Evolutionary conservation across 2,113 vertebrate species (phyloP).

Genomic region (Syngnathus floridae): DNA sequence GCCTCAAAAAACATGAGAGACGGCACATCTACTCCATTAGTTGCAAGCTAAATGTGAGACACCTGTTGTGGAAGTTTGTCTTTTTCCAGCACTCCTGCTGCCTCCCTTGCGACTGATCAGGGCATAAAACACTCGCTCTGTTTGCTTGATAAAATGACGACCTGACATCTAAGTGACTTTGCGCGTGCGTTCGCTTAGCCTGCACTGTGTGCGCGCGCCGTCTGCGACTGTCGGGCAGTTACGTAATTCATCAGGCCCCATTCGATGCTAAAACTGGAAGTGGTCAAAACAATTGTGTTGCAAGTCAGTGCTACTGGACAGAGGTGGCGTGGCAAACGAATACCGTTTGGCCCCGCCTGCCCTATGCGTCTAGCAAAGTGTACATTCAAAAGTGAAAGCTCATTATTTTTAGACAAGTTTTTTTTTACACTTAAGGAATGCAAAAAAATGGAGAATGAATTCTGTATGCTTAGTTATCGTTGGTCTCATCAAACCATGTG

Average conservation of each 20-base stretch:
- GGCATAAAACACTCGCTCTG: constrained; percentile 49
- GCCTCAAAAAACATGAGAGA: no score
- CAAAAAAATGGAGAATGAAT: no score
- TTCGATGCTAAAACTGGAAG: constrained; percentile 68
- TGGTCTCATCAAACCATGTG: background rate
- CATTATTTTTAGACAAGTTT: no score
- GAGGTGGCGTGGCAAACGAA: constrained; percentile 8
- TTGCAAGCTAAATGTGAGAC: no score
- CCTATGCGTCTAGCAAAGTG: no score
- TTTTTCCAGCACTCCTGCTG: background rate
- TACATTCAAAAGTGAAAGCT: no score
- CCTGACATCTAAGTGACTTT: constrained; percentile 51
- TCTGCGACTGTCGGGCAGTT: constrained; percentile 49
- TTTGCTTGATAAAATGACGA: constrained; percentile 42
- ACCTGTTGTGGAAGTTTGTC: background rate
- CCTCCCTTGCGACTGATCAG: constrained; percentile 44
- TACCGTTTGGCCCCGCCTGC: no score
- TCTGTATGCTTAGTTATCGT: no score
- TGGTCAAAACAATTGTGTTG: constrained; percentile 71
- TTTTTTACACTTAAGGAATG: no score
- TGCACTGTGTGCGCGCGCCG: background rate
- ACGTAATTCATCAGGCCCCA: constrained; percentile 66
- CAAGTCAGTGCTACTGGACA: constrained; percentile 42
- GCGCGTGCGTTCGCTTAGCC: constrained; percentile 12
- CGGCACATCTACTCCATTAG: no score